These are phyloP conservation scores for Anaspis maculata DNA, from an alignment of 2,888 invertebrate genomes.

Conservation along the genomic window DNA sequence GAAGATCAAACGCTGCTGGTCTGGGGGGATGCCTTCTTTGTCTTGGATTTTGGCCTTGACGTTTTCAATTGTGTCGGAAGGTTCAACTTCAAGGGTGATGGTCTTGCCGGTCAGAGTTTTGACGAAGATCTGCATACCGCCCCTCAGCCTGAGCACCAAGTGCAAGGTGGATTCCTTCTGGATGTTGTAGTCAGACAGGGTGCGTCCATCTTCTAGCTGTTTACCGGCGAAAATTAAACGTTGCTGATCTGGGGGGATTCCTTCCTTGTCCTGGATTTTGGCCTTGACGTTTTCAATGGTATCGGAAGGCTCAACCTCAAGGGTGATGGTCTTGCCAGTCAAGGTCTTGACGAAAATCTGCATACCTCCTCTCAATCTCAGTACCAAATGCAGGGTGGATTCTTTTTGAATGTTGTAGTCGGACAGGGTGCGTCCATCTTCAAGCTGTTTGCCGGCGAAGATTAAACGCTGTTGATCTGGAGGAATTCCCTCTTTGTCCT, in stretches of 20 bases:
- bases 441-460: constrained; percentile 87
- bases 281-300: constrained; percentile 92
- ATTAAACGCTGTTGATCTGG: constrained; percentile 85
- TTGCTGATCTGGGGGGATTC: constrained; percentile 53
- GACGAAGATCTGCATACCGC: constrained; percentile 66
- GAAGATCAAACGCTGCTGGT: constrained; percentile 55
- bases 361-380: constrained; percentile 93
- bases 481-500: constrained; percentile 85
- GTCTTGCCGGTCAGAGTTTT: constrained; percentile 49
- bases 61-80: constrained; percentile 57
- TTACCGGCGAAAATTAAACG: constrained; percentile 86
- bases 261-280: constrained; percentile 68
- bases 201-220: constrained; percentile 84
- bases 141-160: constrained; percentile 77
- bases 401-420: constrained; percentile 93
- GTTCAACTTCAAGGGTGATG: constrained; percentile 51
- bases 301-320: constrained; percentile 85
- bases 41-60: constrained; percentile 55
- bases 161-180: constrained; percentile 89
- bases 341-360: constrained; percentile 95
- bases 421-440: constrained; percentile 87
- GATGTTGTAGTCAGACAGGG: constrained; percentile 88
- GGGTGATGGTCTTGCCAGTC: constrained; percentile 88
- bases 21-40: constrained; percentile 50
- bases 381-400: constrained; percentile 88